These are phyloP conservation scores for Cyphomyrus discorhynchus DNA, from an alignment of 2,113 vertebrate genomes.

Conservation along the genomic window DNA sequence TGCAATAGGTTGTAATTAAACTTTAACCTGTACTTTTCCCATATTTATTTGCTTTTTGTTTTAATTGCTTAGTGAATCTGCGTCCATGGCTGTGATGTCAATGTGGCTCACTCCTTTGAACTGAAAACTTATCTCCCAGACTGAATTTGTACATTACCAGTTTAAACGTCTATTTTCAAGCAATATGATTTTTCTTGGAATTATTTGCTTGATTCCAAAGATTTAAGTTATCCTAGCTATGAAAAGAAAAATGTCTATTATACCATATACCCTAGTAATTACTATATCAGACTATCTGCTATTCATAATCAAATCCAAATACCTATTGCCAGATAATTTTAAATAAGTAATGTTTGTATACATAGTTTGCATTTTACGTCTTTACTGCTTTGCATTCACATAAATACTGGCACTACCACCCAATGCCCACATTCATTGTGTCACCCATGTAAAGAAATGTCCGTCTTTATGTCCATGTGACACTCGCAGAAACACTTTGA, in stretches of 20 bases:
- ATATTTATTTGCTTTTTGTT: neutral
- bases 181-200: neutral
- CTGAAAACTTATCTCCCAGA: neutral
- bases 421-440: neutral
- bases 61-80: neutral
- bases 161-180: neutral
- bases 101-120: neutral
- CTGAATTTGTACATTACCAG: neutral
- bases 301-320: neutral
- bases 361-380: neutral
- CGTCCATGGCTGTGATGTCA: neutral
- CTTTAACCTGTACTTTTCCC: neutral
- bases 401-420: neutral
- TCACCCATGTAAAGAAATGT: neutral
- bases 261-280: neutral
- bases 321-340: neutral
- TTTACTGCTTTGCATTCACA: neutral
- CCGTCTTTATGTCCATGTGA: neutral
- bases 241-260: neutral
- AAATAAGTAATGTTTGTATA: neutral
- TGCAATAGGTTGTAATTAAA: neutral
- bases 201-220: neutral
- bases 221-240: neutral
- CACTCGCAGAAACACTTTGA: neutral
- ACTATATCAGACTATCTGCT: neutral